Conservation (phyloP, 1,140 invertebrate species). For the Macrostomum lignano region DNA sequence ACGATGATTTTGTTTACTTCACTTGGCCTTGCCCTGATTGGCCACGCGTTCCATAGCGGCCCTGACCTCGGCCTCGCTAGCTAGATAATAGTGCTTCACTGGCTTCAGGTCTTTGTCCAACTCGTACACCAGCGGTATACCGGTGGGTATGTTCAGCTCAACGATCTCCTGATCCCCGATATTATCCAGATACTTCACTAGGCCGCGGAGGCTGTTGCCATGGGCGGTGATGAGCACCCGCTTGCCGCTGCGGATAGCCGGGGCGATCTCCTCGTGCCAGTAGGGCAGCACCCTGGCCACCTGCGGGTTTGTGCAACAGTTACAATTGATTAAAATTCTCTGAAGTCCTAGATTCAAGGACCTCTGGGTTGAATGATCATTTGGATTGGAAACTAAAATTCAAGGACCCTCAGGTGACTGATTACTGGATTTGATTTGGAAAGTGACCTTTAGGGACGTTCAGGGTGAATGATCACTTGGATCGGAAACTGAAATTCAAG, state of each 20-base stretch:
- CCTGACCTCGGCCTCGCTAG: slow-evolving; percentile 67
- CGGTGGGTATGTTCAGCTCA: slow-evolving; percentile 67
- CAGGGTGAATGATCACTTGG: too few relatives aligned
- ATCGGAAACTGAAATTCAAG: too few relatives aligned
- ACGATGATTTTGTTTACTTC: slow-evolving; percentile 23
- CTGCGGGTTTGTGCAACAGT: too few relatives aligned
- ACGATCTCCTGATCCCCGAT: slow-evolving; percentile 61
- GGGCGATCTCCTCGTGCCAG: slow-evolving; percentile 78
- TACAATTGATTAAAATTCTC: too few relatives aligned
- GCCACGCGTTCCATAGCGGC: slow-evolving; percentile 74
- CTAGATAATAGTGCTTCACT: slow-evolving; percentile 59
- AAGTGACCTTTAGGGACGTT: too few relatives aligned
- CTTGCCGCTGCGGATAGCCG: slow-evolving; percentile 54
- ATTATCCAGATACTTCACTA: slow-evolving; percentile 76
- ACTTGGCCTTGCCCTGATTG: slow-evolving; percentile 68
- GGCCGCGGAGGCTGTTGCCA: slow-evolving; percentile 68
- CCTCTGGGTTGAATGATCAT: too few relatives aligned
- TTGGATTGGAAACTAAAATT: too few relatives aligned
- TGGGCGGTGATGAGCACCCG: slow-evolving; percentile 69
- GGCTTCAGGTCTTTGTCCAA: slow-evolving; percentile 65
- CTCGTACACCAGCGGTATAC: slow-evolving; percentile 78
- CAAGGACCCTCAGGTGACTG: too few relatives aligned
- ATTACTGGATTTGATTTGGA: too few relatives aligned
- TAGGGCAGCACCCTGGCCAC: slow-evolving; percentile 42
- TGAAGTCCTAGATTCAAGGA: too few relatives aligned